Conservation (phyloP, 2,797 vertebrate species). For the Meda fulgida region DNA sequence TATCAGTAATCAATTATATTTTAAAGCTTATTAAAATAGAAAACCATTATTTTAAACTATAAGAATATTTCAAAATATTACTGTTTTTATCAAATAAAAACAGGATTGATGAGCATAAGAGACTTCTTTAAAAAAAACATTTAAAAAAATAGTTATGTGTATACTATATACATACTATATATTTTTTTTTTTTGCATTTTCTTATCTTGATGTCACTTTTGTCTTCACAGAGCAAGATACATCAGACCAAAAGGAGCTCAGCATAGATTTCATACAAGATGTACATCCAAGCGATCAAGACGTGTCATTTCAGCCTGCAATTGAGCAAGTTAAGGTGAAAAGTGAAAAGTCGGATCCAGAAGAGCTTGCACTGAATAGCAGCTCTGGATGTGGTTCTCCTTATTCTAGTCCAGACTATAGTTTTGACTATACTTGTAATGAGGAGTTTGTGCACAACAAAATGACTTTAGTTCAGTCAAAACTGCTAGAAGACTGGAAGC, state of each 20-base stretch:
- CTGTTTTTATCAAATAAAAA: no score
- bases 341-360: slow-evolving; percentile 27
- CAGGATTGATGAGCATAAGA: no score
- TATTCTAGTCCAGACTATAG: slow-evolving; percentile 17
- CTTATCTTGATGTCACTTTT: not conserved
- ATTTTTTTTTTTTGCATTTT: not conserved
- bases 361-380: slow-evolving; percentile 39
- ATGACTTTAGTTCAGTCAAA: slow-evolving; percentile 67
- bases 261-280: not conserved
- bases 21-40: no score
- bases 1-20: no score
- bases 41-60: no score
- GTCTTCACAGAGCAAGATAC: slow-evolving; percentile 23
- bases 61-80: no score
- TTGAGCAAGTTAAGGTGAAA: slow-evolving; percentile 70
- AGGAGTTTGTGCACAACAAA: slow-evolving; percentile 64
- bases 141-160: no score
- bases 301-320: slow-evolving; percentile 1
- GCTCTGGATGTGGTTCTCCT: slow-evolving; percentile 7
- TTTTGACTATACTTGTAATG: slow-evolving; percentile 60
- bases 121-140: no score
- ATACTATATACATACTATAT: no score
- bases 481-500: slow-evolving; percentile 72
- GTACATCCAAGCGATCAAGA: not conserved
- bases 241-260: slow-evolving; percentile 29